Percentiles rank a stretch among this genome's conserved stretches.
These are phyloP conservation scores for Bombus superbus DNA, from an alignment of 1,140 invertebrate species.

Conservation along the genomic window DNA sequence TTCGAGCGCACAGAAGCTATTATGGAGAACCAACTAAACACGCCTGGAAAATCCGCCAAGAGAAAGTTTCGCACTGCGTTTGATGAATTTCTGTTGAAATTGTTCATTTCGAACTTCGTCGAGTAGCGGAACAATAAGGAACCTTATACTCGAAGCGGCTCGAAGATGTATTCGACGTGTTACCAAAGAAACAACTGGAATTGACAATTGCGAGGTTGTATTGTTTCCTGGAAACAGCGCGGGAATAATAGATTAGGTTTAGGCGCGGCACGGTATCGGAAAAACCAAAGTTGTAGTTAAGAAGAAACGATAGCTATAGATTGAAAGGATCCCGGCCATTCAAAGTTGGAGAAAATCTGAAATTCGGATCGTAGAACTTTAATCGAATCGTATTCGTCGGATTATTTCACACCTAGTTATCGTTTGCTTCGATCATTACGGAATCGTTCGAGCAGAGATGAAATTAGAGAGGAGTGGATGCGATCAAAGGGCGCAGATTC, in stretches of 20 bases:
- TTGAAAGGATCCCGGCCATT: too few relatives aligned
- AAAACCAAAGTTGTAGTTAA: not conserved
- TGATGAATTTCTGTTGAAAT: slow-evolving; percentile 13
- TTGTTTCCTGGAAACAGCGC: not conserved
- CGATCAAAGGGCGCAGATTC: not conserved
- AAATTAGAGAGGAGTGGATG: not conserved
- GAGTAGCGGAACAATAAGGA: not conserved
- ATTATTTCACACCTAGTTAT: not conserved
- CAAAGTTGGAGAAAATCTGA: not conserved
- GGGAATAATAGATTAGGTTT: too few relatives aligned
- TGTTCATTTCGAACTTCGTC: slow-evolving; percentile 5
- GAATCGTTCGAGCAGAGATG: not conserved
- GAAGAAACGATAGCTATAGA: not conserved
- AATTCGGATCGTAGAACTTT: not conserved
- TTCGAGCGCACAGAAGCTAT: not conserved
- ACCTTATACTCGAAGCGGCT: not conserved
- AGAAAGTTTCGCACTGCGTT: not conserved
- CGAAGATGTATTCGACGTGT: not conserved
- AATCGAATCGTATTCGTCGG: not conserved
- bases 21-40: not conserved
- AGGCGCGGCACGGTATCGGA: too few relatives aligned
- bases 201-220: not conserved
- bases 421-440: not conserved
- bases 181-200: slow-evolving; percentile 19
- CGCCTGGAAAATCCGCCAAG: not conserved